A percentile compares a stretch with the other conserved stretches of the same genome.
Conservation (phyloP, 2,113 vertebrate species). For the Oncorhynchus gorbuscha region DNA sequence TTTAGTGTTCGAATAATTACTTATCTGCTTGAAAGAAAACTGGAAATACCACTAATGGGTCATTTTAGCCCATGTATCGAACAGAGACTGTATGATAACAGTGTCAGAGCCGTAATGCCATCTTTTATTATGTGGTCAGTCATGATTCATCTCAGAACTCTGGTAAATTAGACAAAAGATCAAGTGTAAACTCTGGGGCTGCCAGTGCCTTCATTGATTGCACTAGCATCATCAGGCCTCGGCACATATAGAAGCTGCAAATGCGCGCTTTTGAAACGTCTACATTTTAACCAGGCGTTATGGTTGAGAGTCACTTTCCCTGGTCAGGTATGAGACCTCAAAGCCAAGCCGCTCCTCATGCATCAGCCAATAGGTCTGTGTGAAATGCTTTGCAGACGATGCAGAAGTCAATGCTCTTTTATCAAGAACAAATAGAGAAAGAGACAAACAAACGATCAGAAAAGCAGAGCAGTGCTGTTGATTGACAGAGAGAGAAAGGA, state of each 20-base stretch:
- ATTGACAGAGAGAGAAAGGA: constrained; percentile 46
- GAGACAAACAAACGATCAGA: constrained; percentile 30
- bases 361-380: constrained; percentile 10
- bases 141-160: too few relatives aligned
- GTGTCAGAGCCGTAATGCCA: too few relatives aligned
- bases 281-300: neutral
- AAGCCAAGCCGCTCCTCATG: constrained; percentile 1
- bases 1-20: constrained; percentile 16
- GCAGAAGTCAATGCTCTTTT: neutral
- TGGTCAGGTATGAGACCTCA: constrained; percentile 6
- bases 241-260: too few relatives aligned
- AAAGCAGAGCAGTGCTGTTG: constrained; percentile 38
- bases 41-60: neutral
- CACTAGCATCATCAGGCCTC: too few relatives aligned
- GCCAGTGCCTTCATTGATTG: too few relatives aligned
- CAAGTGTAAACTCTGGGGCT: too few relatives aligned
- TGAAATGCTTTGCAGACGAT: constrained; percentile 10
- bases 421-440: constrained; percentile 5
- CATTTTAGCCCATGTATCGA: neutral
- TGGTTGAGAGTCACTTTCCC: neutral
- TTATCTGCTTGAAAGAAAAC: constrained; percentile 34
- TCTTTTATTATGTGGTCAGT: neutral
- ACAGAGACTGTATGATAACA: too few relatives aligned
- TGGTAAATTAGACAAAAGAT: too few relatives aligned
- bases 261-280: too few relatives aligned